Evolutionary conservation across 2,888 invertebrate genomes (phyloP).

Genomic region (Nematopogon swammerdamellus): DNA sequence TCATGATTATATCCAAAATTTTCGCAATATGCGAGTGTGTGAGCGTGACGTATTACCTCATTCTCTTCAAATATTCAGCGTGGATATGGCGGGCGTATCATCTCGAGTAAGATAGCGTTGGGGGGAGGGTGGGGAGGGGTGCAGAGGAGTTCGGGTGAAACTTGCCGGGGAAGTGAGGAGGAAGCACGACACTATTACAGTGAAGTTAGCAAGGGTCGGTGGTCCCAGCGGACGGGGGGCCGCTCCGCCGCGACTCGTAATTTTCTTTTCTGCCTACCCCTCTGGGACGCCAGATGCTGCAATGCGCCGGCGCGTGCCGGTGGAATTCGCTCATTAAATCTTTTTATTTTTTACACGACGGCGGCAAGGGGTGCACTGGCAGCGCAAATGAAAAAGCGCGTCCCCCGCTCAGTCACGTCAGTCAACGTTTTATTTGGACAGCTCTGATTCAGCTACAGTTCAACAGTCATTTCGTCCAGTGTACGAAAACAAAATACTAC

Average conservation of each 20-base stretch:
- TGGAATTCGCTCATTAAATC: neutral
- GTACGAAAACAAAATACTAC: no score
- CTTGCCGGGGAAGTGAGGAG: neutral
- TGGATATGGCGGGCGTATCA: no score
- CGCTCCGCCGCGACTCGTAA: neutral
- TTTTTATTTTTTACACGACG: neutral
- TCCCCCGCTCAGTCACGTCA: no score
- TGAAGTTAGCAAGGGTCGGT: neutral
- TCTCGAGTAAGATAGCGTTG: no score
- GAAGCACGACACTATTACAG: neutral
- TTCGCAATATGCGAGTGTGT: no score
- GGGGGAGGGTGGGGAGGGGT: no score
- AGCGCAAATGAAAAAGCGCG: neutral
- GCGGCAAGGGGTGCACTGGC: neutral
- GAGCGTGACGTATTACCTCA: no score
- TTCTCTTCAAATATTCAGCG: no score
- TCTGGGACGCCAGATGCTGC: neutral
- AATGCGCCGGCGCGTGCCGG: neutral
- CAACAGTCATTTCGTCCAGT: no score
- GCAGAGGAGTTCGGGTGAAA: neutral
- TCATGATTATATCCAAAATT: no score
- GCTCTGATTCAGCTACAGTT: no score
- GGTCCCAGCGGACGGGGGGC: neutral
- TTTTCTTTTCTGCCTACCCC: neutral
- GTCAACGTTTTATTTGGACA: no score